These are phyloP conservation scores for Galeopterus variegatus DNA, from an alignment of 2,113 vertebrate genomes.

Conservation along the genomic window DNA sequence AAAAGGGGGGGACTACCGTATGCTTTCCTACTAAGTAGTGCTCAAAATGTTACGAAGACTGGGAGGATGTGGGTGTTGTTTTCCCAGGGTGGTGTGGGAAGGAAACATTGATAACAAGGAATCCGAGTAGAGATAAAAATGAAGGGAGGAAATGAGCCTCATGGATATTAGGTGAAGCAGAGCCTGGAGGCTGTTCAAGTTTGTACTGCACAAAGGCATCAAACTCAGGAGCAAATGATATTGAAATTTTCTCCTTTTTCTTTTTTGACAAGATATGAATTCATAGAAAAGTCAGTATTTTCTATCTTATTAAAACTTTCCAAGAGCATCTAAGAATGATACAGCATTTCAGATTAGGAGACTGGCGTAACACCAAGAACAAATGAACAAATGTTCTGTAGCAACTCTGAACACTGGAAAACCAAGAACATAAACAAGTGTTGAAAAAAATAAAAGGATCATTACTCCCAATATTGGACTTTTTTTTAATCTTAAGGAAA, in stretches of 20 bases:
- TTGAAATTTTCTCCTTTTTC: neutral
- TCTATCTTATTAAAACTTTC: neutral
- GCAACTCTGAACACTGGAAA: neutral
- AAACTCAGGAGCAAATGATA: neutral
- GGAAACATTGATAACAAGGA: neutral
- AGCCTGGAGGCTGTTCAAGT: rapidly evolving
- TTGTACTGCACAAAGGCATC: neutral
- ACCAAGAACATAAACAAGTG: neutral
- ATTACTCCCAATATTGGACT: neutral
- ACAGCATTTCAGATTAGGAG: neutral
- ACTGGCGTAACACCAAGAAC: neutral
- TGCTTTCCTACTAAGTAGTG: neutral
- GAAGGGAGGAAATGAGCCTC: neutral
- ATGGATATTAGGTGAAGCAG: neutral
- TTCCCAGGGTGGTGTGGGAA: neutral
- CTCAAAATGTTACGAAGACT: neutral
- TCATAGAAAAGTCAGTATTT: neutral
- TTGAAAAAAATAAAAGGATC: neutral
- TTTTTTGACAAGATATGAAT: neutral
- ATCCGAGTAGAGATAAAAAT: neutral
- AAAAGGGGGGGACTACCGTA: too few relatives aligned
- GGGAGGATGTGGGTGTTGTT: neutral
- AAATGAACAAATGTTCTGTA: neutral
- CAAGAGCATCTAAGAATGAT: neutral
- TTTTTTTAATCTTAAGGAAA: neutral